These are phyloP conservation scores for Dromas ardeola DNA, from an alignment of 2,113 vertebrate species.

Conservation along the genomic window DNA sequence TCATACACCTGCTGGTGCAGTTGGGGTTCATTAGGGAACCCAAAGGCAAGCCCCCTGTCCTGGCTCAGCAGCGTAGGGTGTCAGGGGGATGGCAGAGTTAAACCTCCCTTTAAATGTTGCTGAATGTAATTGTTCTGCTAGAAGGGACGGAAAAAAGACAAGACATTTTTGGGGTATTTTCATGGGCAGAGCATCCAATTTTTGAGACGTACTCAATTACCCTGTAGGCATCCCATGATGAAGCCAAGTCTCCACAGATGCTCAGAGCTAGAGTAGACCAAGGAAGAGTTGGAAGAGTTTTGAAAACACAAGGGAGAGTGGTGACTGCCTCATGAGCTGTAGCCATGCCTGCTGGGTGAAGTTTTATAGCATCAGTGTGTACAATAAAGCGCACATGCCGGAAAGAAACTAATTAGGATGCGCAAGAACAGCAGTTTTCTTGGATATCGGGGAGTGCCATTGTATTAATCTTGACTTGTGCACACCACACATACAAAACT, in stretches of 20 bases:
- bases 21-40: not conserved
- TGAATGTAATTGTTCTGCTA: fast-evolving
- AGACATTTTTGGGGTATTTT: not conserved
- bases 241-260: not conserved
- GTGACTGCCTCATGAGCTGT: not conserved
- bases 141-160: not conserved
- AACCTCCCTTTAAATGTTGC: not conserved
- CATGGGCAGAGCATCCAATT: not conserved
- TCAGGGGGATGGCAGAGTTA: not conserved
- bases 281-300: not conserved
- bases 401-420: not conserved
- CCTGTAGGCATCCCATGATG: not conserved
- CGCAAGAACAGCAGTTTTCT: not conserved
- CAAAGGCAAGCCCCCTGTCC: not conserved
- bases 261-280: not conserved
- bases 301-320: not conserved
- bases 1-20: no score
- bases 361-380: not conserved
- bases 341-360: not conserved
- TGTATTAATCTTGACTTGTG: not conserved
- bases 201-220: not conserved
- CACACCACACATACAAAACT: not conserved
- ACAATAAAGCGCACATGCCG: fast-evolving
- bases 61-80: fast-evolving
- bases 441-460: not conserved